phyloP scores from a whole-genome alignment of 30 jellyfish, hydroid and myxozoan genomes.

The Aurelia aurita complex sp. Pacific region DNA sequence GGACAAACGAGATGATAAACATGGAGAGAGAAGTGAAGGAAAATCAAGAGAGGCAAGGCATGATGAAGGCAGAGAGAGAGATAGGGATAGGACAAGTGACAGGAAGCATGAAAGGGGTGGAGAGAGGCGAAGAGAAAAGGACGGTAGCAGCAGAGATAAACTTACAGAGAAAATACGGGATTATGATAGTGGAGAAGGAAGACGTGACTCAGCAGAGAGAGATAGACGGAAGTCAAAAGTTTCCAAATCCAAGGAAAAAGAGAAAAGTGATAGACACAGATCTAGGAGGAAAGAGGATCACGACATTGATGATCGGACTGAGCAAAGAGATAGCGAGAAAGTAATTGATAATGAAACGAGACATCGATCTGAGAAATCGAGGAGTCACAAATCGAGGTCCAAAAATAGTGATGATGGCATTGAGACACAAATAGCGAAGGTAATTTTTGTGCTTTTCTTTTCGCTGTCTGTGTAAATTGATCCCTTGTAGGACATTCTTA shows the following conservation, averaged over 20 bases:
- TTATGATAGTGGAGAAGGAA: neutral
- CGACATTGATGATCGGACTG: neutral
- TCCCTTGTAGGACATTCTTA: too few relatives aligned
- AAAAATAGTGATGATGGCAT: conserved; percentile 5
- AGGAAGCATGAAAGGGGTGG: conserved; percentile 26
- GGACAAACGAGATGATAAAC: neutral
- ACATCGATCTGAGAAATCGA: conserved; percentile 8
- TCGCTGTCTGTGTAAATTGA: too few relatives aligned
- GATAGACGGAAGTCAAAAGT: neutral
- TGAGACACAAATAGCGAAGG: neutral
- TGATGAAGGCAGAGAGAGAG: conserved; percentile 1
- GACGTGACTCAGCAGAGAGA: too few relatives aligned
- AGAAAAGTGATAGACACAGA: neutral
- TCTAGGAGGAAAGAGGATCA: too few relatives aligned
- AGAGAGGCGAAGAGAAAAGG: conserved; percentile 32
- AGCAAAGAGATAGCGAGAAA: conserved; percentile 10
- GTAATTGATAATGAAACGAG: conserved; percentile 16
- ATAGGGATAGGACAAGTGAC: conserved; percentile 1
- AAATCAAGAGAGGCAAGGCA: neutral
- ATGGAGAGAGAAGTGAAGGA: conserved; percentile 5
- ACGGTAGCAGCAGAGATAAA: neutral
- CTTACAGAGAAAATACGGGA: conserved; percentile 1
- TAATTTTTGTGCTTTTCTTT: too few relatives aligned
- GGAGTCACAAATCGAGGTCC: conserved; percentile 15
- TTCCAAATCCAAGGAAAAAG: neutral